Base-by-base conservation (phyloP, 1,140 invertebrate species). In the Teleopsis dalmanni region DNA sequence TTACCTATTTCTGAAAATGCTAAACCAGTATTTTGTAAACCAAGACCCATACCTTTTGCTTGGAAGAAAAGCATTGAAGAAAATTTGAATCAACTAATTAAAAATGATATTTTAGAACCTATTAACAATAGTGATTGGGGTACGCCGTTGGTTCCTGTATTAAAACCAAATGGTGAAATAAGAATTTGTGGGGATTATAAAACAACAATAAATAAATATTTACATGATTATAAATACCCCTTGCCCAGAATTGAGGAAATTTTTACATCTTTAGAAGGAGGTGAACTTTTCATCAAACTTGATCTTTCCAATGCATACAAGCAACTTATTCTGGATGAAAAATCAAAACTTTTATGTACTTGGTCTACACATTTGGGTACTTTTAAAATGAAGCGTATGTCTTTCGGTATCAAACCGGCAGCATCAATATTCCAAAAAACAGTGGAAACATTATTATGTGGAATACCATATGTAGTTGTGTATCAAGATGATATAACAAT, bases 141-240 rank as follows among this genome's bases (percentile, higher is more conserved):
- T 1, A 58, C 57, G 11, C 62, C 59, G 21, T 22, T 65, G 9
- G 57, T 62, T 0, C 55, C 58, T 4, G 48, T 57, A 8, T 14
- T 58, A 11, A 61, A 58, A 43, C 47, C 25, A 22, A 21, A 49
- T 37, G 61, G 49, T 41, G 55, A 54, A 50, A 42, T 50, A 57
- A 48, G 48, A 58, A 52, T 55, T 46, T 74, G 73, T 54, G 65
- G 58, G 3, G 74, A 78, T 56, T 76, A 71, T 56, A 70, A 16
- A 5, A 19, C 37, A 3, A 72, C 70, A 5, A 41, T 75, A 8
- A 72, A 74, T 50, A 59, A 52, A 40, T 51, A 50, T n/a, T 35
- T 72, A 23, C 50, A 59, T 31, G 57, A 68, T 11, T 58, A 67
- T 26, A 57, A 62, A 18, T 65, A 62, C 38, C 58, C 57, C 3